Evolutionary conservation across 1,140 invertebrate genomes (phyloP), one percentile per base, ranked within the genome.

Genomic region (Megathymus violae): DNA sequence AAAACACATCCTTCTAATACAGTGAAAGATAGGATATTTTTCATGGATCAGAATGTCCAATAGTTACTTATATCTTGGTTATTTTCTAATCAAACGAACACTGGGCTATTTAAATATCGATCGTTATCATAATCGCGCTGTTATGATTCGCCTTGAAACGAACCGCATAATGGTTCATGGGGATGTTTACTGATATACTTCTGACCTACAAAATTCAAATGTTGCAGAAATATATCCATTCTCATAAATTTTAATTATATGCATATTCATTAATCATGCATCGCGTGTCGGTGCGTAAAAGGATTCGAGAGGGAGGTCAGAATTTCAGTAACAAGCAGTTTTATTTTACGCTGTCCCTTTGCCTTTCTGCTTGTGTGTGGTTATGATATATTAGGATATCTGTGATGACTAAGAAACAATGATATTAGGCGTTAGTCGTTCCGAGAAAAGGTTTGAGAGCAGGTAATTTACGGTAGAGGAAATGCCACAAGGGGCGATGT

Each of bases 381-480:
- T 54, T 60, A 63, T 63, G 60, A 63, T 52, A 52, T 67, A 63
- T 36, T 56, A 22, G 63, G 44, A 59, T 38, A 27, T 64, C 22
- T 2, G 14, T 47, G 65, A 67, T 67, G 65, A 67, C 65, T 67
- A n/a, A n/a, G n/a, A n/a, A 67, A 67, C 52, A 10, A 41, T 56
- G 46, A 62, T 67, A 19, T 66, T 68, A 19, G 58, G 52, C 52
- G 41, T 66, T 70, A 52, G 50, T 54, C 41, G 51, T 54, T 54
- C 51, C 64, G 59, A 52, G 34, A 64, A 69, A 69, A 47, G 44
- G 61, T 19, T 58, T 46, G 51, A 54, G 38, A 38, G 17, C 51
- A 65, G 62, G 62, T 62, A 69, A 51, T 16, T n/a, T n/a, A n/a
- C 40, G 63, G 58, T 31, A 60, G 59, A 69, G 67, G 67, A 69